phyloP scores from a whole-genome alignment of 2,888 invertebrate species.

The Drosophila pegasa region DNA sequence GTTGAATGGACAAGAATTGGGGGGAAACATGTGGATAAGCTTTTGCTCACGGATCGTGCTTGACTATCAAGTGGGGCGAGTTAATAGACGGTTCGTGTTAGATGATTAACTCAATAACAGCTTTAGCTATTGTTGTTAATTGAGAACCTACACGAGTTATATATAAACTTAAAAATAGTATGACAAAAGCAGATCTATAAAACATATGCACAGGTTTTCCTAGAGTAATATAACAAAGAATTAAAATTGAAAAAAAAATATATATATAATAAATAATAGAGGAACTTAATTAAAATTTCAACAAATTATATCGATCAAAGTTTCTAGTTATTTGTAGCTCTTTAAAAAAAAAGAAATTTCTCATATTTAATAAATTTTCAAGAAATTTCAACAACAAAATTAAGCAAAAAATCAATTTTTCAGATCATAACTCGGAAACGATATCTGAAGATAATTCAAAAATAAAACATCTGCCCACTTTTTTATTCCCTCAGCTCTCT shows the following conservation, averaged over 20 bases:
- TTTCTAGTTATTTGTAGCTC: too few relatives aligned
- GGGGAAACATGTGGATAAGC: conserved; percentile 14
- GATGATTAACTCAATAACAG: conserved; percentile 9
- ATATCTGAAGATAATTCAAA: too few relatives aligned
- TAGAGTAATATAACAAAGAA: neutral
- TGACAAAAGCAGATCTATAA: neutral
- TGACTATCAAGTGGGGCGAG: conserved; percentile 14
- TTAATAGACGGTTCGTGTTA: conserved; percentile 24
- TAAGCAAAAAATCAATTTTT: too few relatives aligned
- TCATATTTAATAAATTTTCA: too few relatives aligned
- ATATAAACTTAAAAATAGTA: neutral
- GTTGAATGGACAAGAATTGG: conserved; percentile 19
- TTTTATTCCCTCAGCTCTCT: neutral
- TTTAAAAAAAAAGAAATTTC: too few relatives aligned
- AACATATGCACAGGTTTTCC: neutral
- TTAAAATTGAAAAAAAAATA: too few relatives aligned
- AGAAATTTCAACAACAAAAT: too few relatives aligned
- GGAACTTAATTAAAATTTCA: too few relatives aligned
- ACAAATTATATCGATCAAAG: too few relatives aligned
- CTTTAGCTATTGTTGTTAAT: conserved; percentile 5
- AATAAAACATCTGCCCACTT: neutral
- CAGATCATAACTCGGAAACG: too few relatives aligned
- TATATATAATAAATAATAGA: too few relatives aligned
- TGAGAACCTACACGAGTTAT: neutral
- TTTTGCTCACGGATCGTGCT: conserved; percentile 22